Evolutionary conservation across 2,888 invertebrate genomes (phyloP).

Genomic region (Drosophila leonis): DNA sequence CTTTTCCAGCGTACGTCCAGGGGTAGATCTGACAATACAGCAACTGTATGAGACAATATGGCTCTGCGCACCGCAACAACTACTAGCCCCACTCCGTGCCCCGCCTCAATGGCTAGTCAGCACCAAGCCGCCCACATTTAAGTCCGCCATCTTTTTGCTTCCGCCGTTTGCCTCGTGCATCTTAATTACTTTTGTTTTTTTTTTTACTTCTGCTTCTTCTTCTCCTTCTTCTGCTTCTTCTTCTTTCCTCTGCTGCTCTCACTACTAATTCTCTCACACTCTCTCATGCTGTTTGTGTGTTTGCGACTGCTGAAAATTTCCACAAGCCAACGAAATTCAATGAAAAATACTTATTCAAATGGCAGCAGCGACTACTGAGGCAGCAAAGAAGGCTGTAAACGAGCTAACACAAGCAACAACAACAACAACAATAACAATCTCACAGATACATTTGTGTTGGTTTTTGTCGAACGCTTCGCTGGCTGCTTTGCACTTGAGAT

Average conservation of each 20-base stretch:
- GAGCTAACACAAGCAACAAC: constrained; percentile 54
- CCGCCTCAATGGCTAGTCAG: constrained; percentile 18
- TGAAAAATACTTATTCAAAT: constrained; percentile 78
- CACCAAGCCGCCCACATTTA: constrained; percentile 66
- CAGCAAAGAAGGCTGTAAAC: constrained; percentile 70
- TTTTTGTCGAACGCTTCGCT: constrained; percentile 79
- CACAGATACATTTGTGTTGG: constrained; percentile 63
- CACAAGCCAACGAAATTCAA: constrained; percentile 79
- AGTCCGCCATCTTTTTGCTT: constrained; percentile 78
- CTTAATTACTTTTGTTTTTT: constrained; percentile 71
- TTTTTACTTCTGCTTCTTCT: neutral
- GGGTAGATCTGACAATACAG: constrained; percentile 23
- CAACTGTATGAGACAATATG: constrained; percentile 32
- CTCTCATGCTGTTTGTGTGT: constrained; percentile 3
- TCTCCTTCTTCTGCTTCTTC: constrained; percentile 4
- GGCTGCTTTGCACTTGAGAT: constrained; percentile 80
- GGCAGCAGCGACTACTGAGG: constrained; percentile 69
- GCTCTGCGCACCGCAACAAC: constrained; percentile 20
- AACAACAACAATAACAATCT: constrained; percentile 37
- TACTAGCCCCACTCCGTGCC: neutral
- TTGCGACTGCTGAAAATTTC: constrained; percentile 67
- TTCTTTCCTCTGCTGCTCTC: constrained; percentile 8
- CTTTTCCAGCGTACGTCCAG: constrained; percentile 53
- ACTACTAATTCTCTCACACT: constrained; percentile 3
- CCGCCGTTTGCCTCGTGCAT: constrained; percentile 80